Percentiles rank a stretch among this genome's conserved stretches.
These are phyloP conservation scores for Spialia ferax DNA, from an alignment of 2,888 invertebrate species.

Conservation along the genomic window DNA sequence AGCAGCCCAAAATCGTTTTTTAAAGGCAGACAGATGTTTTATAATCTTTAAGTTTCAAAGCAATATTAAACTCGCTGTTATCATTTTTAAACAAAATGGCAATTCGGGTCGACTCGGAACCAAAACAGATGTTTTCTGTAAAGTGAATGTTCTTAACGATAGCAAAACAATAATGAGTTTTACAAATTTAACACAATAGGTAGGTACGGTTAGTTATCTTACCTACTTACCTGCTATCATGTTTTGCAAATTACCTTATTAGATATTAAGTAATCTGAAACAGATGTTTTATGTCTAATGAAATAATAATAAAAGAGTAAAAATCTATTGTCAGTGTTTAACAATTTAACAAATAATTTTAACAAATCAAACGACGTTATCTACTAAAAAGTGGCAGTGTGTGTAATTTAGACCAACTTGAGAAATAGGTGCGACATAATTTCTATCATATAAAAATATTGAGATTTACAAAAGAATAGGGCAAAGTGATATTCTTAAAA, in stretches of 20 bases:
- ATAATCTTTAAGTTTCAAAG: no score
- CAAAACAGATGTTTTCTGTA: conserved; percentile 1
- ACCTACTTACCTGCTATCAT: neutral
- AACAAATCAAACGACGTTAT: no score
- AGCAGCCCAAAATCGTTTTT: no score
- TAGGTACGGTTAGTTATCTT: neutral
- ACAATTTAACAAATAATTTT: no score
- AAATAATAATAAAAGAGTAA: no score
- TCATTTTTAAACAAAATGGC: neutral
- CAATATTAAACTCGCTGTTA: neutral
- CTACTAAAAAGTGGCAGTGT: no score
- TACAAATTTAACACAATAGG: neutral
- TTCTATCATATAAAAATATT: no score
- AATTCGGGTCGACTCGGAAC: neutral
- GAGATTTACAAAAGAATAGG: no score
- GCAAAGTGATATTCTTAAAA: no score
- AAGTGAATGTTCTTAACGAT: neutral
- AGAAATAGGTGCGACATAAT: no score
- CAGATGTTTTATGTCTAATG: neutral
- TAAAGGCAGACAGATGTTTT: no score
- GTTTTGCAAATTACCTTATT: neutral
- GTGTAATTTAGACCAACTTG: no score
- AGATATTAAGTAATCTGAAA: neutral
- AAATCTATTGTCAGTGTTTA: neutral
- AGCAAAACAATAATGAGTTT: neutral